These are phyloP conservation scores for Crossoptilon crossoptilon DNA, from an alignment of 2,797 vertebrate genomes.

Conservation along the genomic window DNA sequence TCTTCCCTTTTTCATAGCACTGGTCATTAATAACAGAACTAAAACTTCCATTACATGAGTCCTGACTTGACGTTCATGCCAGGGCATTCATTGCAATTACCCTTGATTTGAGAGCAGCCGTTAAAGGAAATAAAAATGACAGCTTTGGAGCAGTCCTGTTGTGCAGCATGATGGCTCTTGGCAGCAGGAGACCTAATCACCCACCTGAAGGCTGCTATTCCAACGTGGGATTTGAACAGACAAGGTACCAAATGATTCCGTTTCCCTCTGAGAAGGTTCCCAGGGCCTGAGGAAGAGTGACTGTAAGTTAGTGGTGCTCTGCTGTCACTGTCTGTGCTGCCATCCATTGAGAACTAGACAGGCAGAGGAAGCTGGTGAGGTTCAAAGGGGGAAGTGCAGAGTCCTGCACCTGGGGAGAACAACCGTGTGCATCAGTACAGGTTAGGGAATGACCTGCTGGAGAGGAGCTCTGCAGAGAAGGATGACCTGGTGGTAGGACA, in stretches of 20 bases:
- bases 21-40: not conserved
- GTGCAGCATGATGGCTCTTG: not conserved
- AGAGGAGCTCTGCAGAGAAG: too few species aligned
- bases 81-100: not conserved
- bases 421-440: too few species aligned
- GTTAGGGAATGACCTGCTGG: too few species aligned
- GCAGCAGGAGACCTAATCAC: not conserved
- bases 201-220: not conserved
- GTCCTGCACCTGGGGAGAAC: too few species aligned
- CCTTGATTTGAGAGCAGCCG: not conserved
- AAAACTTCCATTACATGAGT: not conserved
- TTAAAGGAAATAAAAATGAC: conserved; percentile 6
- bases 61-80: not conserved
- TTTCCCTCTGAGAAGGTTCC: not conserved
- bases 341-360: too few species aligned
- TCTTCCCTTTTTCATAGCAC: not conserved
- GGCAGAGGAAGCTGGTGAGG: too few species aligned
- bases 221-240: not conserved
- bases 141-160: not conserved
- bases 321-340: rapidly evolving
- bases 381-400: too few species aligned
- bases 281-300: not conserved
- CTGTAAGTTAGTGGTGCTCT: not conserved
- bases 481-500: too few species aligned
- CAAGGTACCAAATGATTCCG: not conserved